Evolutionary conservation across 2,113 vertebrate genomes (phyloP), one percentile per base, ranked within the genome.

Genomic region (Pithys albifrons): DNA sequence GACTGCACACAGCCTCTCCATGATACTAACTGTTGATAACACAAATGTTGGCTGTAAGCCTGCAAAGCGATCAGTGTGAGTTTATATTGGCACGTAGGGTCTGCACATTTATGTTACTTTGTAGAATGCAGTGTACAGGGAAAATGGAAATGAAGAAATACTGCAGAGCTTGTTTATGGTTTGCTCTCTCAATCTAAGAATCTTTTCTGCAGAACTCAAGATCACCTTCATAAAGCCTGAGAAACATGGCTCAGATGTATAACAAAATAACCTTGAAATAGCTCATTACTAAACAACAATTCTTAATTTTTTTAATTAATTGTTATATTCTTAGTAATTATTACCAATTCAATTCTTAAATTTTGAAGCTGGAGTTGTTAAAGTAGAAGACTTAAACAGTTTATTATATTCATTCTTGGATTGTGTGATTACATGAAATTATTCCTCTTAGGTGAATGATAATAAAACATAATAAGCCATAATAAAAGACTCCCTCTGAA

Each of bases 21-120:
- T 76, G 67, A 95, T 93, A 70, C 52, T 93, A 80, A 58, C 74
- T 94, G 70, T 8, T 91, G 89, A 88, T 94, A 89, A 92, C 62
- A 94, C 48, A 85, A 82, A 88, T 51, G 41, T 85, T 96, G 95
- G 93, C 94, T 72, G 69, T 31, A 49, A 93, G 77, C 94, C 93
- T 78, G 70, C 48, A 81, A 89, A 87, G 25, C 0, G 3, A 81
- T 89, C 69, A 64, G 17, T 64, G 65, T 39, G 57, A 80, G n/a
- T 85, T 89, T 92, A 57, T 69, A 77, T 28, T 59, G 66, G 77
- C 49, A 81, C 2, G 0, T 45, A 35, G 18, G 7, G n/a, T 54
- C 45, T 95, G 45, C 25, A 59, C 28, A 72, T 81, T 71, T 78
- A 43, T 25, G 78, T 59, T 46, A 24, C 57, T 43, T 20, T 62